Evolutionary conservation across 37 sponge, comb jelly and placozoan genomes (phyloP).

Genomic region (Mnemiopsis leidyi): DNA sequence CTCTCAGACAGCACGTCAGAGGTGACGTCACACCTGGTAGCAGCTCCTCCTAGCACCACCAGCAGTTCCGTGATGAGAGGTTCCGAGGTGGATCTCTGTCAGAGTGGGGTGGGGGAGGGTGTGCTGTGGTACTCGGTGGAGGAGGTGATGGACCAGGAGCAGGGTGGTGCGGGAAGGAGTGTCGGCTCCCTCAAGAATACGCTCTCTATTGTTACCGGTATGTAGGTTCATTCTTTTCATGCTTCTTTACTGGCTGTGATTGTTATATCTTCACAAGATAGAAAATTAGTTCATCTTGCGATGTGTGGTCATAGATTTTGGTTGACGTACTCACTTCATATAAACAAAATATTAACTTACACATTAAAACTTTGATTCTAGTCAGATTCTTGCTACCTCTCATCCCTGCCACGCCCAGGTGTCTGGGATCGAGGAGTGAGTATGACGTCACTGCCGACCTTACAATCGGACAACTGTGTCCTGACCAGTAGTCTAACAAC

Average conservation of each 20-base stretch:
- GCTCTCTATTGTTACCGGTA: slow-evolving; percentile 1
- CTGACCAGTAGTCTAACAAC: background rate
- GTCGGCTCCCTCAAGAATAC: background rate
- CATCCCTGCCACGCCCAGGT: too few species aligned
- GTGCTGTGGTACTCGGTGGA: slow-evolving; percentile 12
- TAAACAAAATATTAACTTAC: too few species aligned
- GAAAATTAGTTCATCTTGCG: too few species aligned
- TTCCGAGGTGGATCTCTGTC: background rate
- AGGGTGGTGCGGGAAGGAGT: background rate
- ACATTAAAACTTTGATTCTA: too few species aligned
- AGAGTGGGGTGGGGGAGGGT: background rate
- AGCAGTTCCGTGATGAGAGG: slow-evolving; percentile 14
- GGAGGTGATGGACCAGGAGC: background rate
- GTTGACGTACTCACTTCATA: too few species aligned
- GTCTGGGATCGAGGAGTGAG: slow-evolving; percentile 16
- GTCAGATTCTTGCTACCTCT: too few species aligned
- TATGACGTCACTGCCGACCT: background rate
- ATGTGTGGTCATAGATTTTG: too few species aligned
- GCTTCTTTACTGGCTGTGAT: background rate
- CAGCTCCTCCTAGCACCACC: background rate
- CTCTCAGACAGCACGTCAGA: background rate
- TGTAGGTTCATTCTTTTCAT: background rate
- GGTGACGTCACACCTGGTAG: background rate
- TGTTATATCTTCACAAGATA: background rate
- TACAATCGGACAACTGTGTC: background rate